Percentiles rank a stretch among this genome's conserved stretches.
phyloP scores from a whole-genome alignment of 2,888 invertebrate genomes.

The Trachelus troglodyta region DNA sequence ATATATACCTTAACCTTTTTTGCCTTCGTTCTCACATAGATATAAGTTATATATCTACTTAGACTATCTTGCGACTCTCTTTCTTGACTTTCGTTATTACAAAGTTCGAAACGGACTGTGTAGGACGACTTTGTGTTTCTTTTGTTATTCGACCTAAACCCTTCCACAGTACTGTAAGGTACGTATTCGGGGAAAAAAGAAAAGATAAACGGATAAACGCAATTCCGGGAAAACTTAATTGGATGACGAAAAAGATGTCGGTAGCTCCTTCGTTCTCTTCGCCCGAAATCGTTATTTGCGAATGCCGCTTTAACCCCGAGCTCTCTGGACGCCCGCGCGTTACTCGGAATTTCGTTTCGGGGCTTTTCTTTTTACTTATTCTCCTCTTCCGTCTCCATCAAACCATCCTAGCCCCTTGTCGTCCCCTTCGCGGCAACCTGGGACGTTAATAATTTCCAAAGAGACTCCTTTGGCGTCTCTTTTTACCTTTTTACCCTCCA shows the following conservation, averaged over 20 bases:
- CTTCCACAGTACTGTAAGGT: no score
- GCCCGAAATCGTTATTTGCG: neutral
- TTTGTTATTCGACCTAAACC: neutral
- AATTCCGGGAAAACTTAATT: neutral
- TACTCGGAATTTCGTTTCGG: neutral
- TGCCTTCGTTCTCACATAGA: neutral
- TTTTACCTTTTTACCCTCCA: neutral
- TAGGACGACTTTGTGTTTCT: neutral
- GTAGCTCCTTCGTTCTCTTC: neutral
- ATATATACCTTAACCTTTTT: neutral
- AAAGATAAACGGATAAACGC: neutral
- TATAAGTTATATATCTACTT: no score
- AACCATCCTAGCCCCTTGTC: neutral
- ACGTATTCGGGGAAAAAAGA: no score
- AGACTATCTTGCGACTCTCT: neutral
- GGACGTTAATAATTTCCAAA: neutral
- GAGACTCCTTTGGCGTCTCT: neutral
- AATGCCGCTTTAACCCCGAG: neutral
- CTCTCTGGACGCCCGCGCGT: neutral
- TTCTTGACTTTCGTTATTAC: neutral
- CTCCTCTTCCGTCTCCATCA: neutral
- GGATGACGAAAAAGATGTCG: neutral
- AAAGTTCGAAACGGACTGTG: neutral
- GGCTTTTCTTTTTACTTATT: neutral
- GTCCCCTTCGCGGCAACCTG: neutral